These are phyloP conservation scores for Pocota personata DNA, from an alignment of 2,888 invertebrate genomes.

Conservation along the genomic window DNA sequence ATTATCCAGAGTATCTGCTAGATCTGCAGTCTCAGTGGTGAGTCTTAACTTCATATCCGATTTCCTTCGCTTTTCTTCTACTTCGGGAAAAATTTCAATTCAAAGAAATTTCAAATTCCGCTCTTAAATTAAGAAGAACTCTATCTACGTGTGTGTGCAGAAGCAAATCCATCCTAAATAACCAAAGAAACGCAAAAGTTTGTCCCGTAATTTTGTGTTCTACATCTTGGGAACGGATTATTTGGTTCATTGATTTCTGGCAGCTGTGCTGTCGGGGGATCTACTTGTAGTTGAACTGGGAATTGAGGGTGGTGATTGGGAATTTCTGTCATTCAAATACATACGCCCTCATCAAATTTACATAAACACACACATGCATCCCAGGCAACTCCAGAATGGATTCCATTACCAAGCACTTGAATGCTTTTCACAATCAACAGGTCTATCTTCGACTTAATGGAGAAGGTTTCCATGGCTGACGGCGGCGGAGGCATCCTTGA, in stretches of 20 bases:
- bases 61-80: not conserved
- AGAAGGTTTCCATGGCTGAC: slow-evolving; percentile 11
- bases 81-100: not conserved
- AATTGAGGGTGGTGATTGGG: slow-evolving; percentile 32
- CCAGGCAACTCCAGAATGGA: not conserved
- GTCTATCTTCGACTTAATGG: slow-evolving; percentile 45
- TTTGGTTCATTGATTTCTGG: slow-evolving; percentile 56
- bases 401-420: slow-evolving; percentile 34
- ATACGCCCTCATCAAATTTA: not conserved
- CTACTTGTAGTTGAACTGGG: not conserved
- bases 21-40: not conserved
- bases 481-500: slow-evolving; percentile 60
- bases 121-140: slow-evolving; percentile 7
- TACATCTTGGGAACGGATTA: slow-evolving; percentile 38
- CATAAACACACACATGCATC: not conserved
- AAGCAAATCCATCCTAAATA: slow-evolving; percentile 1
- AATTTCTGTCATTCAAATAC: not conserved
- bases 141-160: not conserved
- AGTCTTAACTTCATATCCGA: slow-evolving; percentile 10
- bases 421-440: slow-evolving; percentile 60
- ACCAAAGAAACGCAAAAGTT: slow-evolving; percentile 17
- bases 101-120: slow-evolving; percentile 39
- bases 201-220: slow-evolving; percentile 25
- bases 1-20: not conserved
- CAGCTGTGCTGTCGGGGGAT: slow-evolving; percentile 1